Percentiles rank a stretch among this genome's conserved stretches.
phyloP scores from a whole-genome alignment of 2,797 vertebrate genomes.

The Borostomias antarcticus region DNA sequence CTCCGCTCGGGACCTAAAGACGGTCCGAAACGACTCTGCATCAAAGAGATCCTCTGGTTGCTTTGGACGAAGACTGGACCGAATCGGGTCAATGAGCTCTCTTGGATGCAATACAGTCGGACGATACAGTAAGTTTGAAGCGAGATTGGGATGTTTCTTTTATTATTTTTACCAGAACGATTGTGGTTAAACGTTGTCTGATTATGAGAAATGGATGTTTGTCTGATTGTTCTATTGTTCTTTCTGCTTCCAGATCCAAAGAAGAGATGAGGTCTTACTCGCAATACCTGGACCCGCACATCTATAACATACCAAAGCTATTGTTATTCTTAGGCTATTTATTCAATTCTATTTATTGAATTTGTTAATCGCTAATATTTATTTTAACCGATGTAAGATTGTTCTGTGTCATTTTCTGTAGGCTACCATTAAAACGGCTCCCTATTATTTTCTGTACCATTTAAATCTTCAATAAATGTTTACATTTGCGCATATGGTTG shows the following conservation, averaged over 20 bases:
- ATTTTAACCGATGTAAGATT: conserved; percentile 45
- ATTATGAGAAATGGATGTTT: background rate
- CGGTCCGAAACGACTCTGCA: conserved; percentile 59
- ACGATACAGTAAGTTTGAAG: conserved; percentile 66
- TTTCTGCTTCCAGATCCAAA: conserved; percentile 69
- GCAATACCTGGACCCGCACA: conserved; percentile 45
- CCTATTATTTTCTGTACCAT: conserved; percentile 32
- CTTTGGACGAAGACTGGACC: conserved; percentile 85
- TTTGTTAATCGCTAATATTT: conserved; percentile 61
- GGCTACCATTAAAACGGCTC: no score
- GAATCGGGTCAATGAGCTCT: conserved; percentile 84
- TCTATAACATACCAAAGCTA: conserved; percentile 45
- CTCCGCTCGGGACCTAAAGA: conserved; percentile 68
- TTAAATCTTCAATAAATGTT: conserved; percentile 75
- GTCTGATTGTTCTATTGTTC: conserved; percentile 15
- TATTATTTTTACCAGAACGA: no score
- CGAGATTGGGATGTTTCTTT: background rate
- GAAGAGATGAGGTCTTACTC: conserved; percentile 72
- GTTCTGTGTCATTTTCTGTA: conserved; percentile 38
- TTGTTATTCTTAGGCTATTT: conserved; percentile 70
- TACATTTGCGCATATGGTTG: conserved; percentile 48
- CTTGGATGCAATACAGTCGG: conserved; percentile 79
- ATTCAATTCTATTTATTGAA: conserved; percentile 74
- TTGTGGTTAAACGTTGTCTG: background rate
- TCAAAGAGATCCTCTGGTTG: conserved; percentile 75